A percentile compares a stretch with the other conserved stretches of the same genome.
Conservation (phyloP, 1,140 invertebrate genomes). For the Eufriesea mexicana region DNA sequence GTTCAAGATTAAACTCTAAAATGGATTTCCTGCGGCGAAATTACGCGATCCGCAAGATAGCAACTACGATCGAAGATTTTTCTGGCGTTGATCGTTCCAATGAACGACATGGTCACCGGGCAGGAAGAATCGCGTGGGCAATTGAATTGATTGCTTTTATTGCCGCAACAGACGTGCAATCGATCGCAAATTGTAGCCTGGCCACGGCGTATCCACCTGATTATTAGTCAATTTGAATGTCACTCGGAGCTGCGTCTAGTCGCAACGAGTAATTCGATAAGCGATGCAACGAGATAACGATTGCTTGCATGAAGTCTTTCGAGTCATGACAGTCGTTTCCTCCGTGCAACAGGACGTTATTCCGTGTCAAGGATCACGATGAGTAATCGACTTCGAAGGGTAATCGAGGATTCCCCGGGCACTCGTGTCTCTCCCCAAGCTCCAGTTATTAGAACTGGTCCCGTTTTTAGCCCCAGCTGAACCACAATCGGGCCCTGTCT, state of each 20-base stretch:
- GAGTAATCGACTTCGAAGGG: slow-evolving; percentile 12
- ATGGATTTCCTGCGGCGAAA: too few species aligned
- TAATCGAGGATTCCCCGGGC: not conserved
- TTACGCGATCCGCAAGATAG: not conserved
- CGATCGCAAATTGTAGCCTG: not conserved
- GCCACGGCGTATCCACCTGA: not conserved
- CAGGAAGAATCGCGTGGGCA: not conserved
- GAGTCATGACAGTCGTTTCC: not conserved
- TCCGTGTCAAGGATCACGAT: slow-evolving; percentile 4
- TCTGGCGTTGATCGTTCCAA: not conserved
- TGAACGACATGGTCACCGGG: not conserved
- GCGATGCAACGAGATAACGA: too few species aligned
- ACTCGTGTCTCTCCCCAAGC: not conserved
- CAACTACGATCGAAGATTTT: not conserved
- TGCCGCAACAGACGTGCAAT: not conserved
- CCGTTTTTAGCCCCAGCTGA: not conserved
- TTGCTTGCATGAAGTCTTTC: not conserved
- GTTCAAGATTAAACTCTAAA: not conserved
- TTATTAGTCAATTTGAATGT: not conserved
- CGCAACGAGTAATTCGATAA: not conserved
- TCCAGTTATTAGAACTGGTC: not conserved
- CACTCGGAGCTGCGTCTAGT: not conserved
- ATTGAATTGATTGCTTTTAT: slow-evolving; percentile 10
- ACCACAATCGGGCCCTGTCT: not conserved
- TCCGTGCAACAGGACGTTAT: too few species aligned